These are phyloP conservation scores for Drosophila lacertosa DNA, from an alignment of 1,140 invertebrate species.

Conservation along the genomic window DNA sequence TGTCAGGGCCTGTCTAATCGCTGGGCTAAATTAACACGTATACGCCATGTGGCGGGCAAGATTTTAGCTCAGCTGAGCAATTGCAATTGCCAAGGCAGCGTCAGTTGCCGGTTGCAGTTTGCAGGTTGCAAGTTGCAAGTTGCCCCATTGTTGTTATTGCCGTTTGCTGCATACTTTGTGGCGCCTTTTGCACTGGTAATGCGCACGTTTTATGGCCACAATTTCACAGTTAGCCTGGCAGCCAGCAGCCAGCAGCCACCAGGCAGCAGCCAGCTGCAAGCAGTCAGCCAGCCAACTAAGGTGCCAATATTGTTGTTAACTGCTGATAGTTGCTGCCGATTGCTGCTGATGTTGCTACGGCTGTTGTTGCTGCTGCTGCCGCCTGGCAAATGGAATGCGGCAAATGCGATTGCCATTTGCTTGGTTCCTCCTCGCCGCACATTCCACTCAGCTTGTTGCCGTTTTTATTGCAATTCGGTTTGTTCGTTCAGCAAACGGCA, in stretches of 20 bases:
- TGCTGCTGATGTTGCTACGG: slow-evolving; percentile 28
- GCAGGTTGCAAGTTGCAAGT: slow-evolving; percentile 13
- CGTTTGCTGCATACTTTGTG: slow-evolving; percentile 50
- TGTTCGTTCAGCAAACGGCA: slow-evolving; percentile 31
- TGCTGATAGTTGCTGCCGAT: slow-evolving; percentile 72
- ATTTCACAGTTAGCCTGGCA: slow-evolving; percentile 75
- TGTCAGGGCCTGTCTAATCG: slow-evolving; percentile 61
- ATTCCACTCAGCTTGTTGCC: slow-evolving; percentile 10
- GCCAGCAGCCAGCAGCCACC: slow-evolving; percentile 41
- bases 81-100: slow-evolving; percentile 22
- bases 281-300: slow-evolving; percentile 50
- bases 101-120: slow-evolving; percentile 9
- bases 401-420: slow-evolving; percentile 79
- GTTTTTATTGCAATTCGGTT: slow-evolving; percentile 75
- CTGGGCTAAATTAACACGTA: slow-evolving; percentile 77
- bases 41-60: slow-evolving; percentile 70
- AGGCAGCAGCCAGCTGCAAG: too few relatives aligned
- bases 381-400: slow-evolving; percentile 67
- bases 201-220: slow-evolving; percentile 78
- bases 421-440: slow-evolving; percentile 46
- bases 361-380: slow-evolving; percentile 22
- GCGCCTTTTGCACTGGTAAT: slow-evolving; percentile 49
- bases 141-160: background rate
- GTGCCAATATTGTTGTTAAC: slow-evolving; percentile 82
- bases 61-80: slow-evolving; percentile 64